Percentiles rank a stretch among this genome's conserved stretches.
These are phyloP conservation scores for Acipenser transmontanus DNA, from an alignment of 2,797 vertebrate species.

Conservation along the genomic window DNA sequence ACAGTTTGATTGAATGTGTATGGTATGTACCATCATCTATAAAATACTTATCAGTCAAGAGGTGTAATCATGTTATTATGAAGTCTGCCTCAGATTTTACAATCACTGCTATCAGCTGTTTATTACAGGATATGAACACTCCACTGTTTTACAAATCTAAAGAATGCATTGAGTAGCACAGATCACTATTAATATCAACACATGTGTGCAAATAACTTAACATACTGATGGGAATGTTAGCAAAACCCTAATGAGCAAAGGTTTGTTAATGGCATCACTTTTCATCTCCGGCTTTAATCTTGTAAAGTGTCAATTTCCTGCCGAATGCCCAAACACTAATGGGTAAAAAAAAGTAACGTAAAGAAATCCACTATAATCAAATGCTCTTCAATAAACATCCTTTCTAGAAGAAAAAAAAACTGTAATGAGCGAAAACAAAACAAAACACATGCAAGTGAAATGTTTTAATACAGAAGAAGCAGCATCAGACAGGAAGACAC, in stretches of 20 bases:
- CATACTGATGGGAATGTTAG: not conserved
- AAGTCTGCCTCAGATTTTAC: not conserved
- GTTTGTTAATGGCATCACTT: constrained; percentile 18
- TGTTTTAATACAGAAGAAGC: constrained; percentile 19
- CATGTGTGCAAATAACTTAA: constrained; percentile 1
- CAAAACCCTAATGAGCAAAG: not conserved
- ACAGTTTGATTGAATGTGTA: no score
- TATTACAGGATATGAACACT: no score
- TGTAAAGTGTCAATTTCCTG: constrained; percentile 53
- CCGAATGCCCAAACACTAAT: constrained; percentile 46
- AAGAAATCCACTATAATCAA: constrained; percentile 54
- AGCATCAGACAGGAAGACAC: not conserved
- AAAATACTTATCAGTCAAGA: no score
- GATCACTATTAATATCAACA: no score
- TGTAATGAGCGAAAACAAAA: constrained; percentile 38
- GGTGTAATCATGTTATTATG: constrained; percentile 16
- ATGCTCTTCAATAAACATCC: constrained; percentile 62
- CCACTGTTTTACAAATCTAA: not conserved
- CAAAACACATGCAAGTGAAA: constrained; percentile 28
- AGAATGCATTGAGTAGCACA: no score
- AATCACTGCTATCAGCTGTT: no score
- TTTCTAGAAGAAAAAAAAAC: constrained; percentile 28
- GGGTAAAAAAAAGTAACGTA: constrained; percentile 44
- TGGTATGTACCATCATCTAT: no score
- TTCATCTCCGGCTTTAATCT: constrained; percentile 47